Evolutionary conservation across 2,888 invertebrate genomes (phyloP).

Genomic region (Tachystola acroxantha): DNA sequence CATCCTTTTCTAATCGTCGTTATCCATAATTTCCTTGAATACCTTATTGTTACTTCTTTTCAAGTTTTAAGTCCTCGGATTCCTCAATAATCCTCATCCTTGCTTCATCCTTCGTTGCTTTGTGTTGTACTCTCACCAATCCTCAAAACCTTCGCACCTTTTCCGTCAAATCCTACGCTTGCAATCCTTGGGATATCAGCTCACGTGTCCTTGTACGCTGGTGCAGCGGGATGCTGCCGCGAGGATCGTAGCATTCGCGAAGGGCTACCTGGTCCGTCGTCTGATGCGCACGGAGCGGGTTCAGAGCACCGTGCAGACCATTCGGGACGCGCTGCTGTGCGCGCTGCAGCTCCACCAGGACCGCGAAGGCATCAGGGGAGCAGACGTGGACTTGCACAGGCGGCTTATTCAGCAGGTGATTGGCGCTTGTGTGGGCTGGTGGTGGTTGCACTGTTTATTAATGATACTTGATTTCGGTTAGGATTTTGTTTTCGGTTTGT

Average conservation of each 20-base stretch:
- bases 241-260: conserved; percentile 81
- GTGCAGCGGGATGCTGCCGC: conserved; percentile 78
- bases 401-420: conserved; percentile 85
- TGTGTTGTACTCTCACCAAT: no score
- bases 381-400: conserved; percentile 85
- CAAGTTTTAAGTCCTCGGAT: no score
- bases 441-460: conserved; percentile 1
- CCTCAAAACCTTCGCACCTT: no score
- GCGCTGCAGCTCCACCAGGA: conserved; percentile 86
- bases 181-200: background rate
- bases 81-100: no score
- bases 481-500: background rate
- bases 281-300: conserved; percentile 90
- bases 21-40: no score
- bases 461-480: background rate
- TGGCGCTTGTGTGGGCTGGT: background rate
- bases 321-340: conserved; percentile 87
- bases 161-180: no score
- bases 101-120: no score
- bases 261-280: conserved; percentile 89
- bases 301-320: conserved; percentile 86
- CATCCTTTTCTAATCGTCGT: no score
- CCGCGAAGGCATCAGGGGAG: conserved; percentile 75
- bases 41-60: no score
- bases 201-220: conserved; percentile 49